Evolutionary conservation across 2,888 invertebrate species (phyloP).

Genomic region (Anaspis maculata): DNA sequence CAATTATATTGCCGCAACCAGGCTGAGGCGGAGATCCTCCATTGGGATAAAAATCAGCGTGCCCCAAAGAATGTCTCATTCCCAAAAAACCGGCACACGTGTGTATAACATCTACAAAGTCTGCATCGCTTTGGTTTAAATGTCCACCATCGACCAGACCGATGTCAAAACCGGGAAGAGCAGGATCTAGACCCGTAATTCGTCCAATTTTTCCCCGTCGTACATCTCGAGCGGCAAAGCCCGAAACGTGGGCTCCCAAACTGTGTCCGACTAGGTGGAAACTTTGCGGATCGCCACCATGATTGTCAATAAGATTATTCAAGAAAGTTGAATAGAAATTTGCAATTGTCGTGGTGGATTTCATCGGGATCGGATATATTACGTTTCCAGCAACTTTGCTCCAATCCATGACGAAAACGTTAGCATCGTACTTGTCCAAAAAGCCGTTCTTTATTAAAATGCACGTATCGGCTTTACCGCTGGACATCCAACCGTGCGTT

Average conservation of each 20-base stretch:
- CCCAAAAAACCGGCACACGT: slow-evolving; percentile 61
- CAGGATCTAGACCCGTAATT: slow-evolving; percentile 63
- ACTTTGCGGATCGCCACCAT: slow-evolving; percentile 34
- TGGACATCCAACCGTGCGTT: slow-evolving; percentile 49
- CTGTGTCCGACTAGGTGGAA: slow-evolving; percentile 53
- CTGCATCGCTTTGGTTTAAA: slow-evolving; percentile 57
- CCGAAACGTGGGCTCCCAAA: slow-evolving; percentile 49
- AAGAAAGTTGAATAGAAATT: slow-evolving; percentile 45
- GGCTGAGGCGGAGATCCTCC: slow-evolving; percentile 47
- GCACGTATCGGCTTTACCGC: slow-evolving; percentile 38
- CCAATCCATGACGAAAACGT: slow-evolving; percentile 41
- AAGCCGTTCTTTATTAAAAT: slow-evolving; percentile 43
- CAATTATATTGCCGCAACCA: background rate
- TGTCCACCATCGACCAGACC: slow-evolving; percentile 39
- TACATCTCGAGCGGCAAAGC: slow-evolving; percentile 36
- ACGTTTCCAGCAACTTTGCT: slow-evolving; percentile 23
- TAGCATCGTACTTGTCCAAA: slow-evolving; percentile 41
- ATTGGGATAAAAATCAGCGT: slow-evolving; percentile 70
- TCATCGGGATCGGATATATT: slow-evolving; percentile 32
- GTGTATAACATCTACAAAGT: slow-evolving; percentile 68
- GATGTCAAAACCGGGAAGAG: slow-evolving; percentile 55
- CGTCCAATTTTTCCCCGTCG: slow-evolving; percentile 46
- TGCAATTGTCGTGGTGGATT: slow-evolving; percentile 44
- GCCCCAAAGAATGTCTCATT: slow-evolving; percentile 52
- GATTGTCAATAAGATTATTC: slow-evolving; percentile 30